Evolutionary conservation across 1,140 invertebrate species (phyloP).

Genomic region (Drosophila lini): DNA sequence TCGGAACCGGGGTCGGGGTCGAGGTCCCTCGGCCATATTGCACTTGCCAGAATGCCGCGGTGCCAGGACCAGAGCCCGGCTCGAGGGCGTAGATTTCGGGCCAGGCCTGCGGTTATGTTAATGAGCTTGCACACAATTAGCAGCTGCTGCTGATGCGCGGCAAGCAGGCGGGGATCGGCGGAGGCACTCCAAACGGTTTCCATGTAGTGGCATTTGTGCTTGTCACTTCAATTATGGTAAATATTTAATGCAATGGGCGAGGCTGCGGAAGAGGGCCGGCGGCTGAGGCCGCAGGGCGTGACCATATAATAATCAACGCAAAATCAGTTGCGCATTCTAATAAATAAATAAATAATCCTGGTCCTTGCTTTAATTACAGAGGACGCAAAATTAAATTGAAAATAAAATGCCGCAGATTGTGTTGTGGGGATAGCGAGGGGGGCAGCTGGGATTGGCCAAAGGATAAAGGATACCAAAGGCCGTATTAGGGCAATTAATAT

Average conservation of each 20-base stretch:
- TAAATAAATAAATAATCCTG: slow-evolving; percentile 75
- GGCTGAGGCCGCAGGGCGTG: slow-evolving; percentile 32
- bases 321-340: slow-evolving; percentile 79
- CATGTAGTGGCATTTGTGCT: slow-evolving; percentile 79
- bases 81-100: slow-evolving; percentile 51
- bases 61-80: slow-evolving; percentile 13
- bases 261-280: neutral
- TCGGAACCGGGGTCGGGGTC: neutral
- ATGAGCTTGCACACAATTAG: slow-evolving; percentile 83
- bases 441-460: slow-evolving; percentile 18
- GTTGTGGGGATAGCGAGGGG: slow-evolving; percentile 12
- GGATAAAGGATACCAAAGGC: slow-evolving; percentile 46
- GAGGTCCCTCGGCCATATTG: slow-evolving; percentile 27
- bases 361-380: slow-evolving; percentile 78
- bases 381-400: slow-evolving; percentile 77
- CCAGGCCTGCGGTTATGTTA: slow-evolving; percentile 80
- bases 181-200: slow-evolving; percentile 46
- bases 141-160: slow-evolving; percentile 69
- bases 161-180: slow-evolving; percentile 28
- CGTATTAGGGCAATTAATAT: slow-evolving; percentile 21
- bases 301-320: slow-evolving; percentile 77
- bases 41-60: slow-evolving; percentile 19
- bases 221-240: slow-evolving; percentile 83
- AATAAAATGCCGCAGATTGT: slow-evolving; percentile 75
- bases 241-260: slow-evolving; percentile 72